phyloP scores from a whole-genome alignment of 1,140 invertebrate species.

The Drosophila bifasciata region DNA sequence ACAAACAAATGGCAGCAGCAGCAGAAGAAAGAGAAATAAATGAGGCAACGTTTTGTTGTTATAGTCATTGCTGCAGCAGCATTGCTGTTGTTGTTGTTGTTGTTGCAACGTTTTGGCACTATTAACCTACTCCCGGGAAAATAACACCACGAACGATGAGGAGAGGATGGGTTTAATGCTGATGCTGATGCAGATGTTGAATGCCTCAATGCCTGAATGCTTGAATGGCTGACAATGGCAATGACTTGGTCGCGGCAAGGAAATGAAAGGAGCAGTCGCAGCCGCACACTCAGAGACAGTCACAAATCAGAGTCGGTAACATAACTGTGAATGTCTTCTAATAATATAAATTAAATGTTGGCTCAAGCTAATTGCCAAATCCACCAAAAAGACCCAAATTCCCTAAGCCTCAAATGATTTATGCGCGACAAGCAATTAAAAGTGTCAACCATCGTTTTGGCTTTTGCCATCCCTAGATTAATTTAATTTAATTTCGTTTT shows the following conservation, averaged over 20 bases:
- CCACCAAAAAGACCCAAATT: conserved; percentile 24
- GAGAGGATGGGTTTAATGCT: conserved; percentile 68
- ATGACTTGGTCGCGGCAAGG: conserved; percentile 39
- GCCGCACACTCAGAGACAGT: conserved; percentile 27
- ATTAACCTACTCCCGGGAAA: conserved; percentile 71
- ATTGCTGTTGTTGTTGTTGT: conserved; percentile 40
- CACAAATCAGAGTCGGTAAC: conserved; percentile 69
- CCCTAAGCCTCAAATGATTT: conserved; percentile 46
- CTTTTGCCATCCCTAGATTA: too few species aligned
- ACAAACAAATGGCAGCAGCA: conserved; percentile 31
- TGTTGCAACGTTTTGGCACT: conserved; percentile 77
- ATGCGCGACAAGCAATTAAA: conserved; percentile 58
- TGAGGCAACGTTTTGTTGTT: conserved; percentile 71
- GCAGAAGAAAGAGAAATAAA: conserved; percentile 62
- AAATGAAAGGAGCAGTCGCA: conserved; percentile 51
- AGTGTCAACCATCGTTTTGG: too few species aligned
- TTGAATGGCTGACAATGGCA: conserved; percentile 41
- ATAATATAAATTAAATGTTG: conserved; percentile 71
- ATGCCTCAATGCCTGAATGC: conserved; percentile 8
- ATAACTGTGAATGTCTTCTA: conserved; percentile 69
- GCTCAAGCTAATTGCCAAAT: conserved; percentile 63
- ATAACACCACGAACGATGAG: conserved; percentile 72
- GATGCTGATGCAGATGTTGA: conserved; percentile 52
- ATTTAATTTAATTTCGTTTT: conserved; percentile 7
- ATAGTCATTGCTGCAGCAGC: conserved; percentile 61